Percentiles rank a stretch among this genome's conserved stretches.
Conservation (phyloP, 2,113 vertebrate genomes). For the Bubo scandiacus region DNA sequence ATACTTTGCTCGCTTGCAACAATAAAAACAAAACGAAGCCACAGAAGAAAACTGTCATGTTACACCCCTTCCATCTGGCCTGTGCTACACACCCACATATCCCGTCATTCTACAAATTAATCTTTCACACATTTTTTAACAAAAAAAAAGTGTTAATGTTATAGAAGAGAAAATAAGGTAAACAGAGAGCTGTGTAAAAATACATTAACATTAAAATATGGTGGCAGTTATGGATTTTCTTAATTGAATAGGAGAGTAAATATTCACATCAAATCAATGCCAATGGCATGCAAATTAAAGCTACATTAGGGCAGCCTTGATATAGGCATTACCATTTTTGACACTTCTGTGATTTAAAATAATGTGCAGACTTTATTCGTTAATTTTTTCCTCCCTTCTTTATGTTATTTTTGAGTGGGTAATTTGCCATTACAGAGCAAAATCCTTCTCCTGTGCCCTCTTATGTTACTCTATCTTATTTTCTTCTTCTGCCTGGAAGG, state of each 20-base stretch:
- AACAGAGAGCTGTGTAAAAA: constrained; percentile 82
- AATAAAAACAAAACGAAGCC: constrained; percentile 80
- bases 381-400: constrained; percentile 74
- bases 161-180: constrained; percentile 83
- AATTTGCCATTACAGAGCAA: constrained; percentile 74
- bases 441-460: constrained; percentile 46
- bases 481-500: not conserved
- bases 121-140: constrained; percentile 85
- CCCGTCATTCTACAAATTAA: constrained; percentile 85
- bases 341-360: constrained; percentile 77
- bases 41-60: constrained; percentile 81
- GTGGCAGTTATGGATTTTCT: constrained; percentile 82
- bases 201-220: constrained; percentile 85
- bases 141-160: constrained; percentile 84
- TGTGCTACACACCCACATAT: constrained; percentile 78
- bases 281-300: constrained; percentile 78
- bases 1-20: constrained; percentile 75
- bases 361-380: constrained; percentile 74
- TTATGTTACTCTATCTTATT: not conserved
- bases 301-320: constrained; percentile 73
- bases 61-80: constrained; percentile 84
- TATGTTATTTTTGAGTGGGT: constrained; percentile 73
- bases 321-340: constrained; percentile 72
- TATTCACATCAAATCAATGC: constrained; percentile 77
- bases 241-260: constrained; percentile 82